Percentiles rank a stretch among this genome's conserved stretches.
Conservation (phyloP, 2,113 vertebrate genomes). For the Haemorhous mexicanus region DNA sequence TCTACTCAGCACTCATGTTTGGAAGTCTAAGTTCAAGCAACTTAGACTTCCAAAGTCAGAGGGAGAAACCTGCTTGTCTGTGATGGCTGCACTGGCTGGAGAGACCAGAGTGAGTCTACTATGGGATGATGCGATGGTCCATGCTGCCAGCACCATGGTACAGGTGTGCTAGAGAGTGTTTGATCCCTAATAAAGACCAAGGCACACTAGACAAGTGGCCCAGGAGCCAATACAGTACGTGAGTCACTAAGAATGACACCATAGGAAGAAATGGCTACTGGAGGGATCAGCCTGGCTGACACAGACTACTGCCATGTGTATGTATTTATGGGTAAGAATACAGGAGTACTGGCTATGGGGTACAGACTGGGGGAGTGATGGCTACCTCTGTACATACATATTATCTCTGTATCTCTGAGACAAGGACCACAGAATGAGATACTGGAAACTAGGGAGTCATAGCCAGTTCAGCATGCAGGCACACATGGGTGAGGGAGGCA, state of each 20-base stretch:
- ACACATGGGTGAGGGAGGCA: background rate
- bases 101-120: background rate
- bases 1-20: background rate
- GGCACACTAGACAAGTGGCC: background rate
- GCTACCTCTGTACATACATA: background rate
- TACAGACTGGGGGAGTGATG: background rate
- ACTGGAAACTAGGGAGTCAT: background rate
- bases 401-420: background rate
- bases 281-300: background rate
- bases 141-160: background rate
- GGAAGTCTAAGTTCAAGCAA: background rate
- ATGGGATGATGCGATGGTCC: fast-evolving
- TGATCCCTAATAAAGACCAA: background rate
- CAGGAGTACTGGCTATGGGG: too few species aligned
- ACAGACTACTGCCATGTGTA: background rate
- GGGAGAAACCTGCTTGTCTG: background rate
- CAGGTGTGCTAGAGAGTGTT: background rate
- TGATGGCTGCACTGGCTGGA: background rate
- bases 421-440: background rate
- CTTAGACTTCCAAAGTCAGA: background rate
- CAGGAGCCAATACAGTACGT: background rate
- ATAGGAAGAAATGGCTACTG: background rate
- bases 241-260: background rate
- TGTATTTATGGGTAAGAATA: background rate
- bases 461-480: background rate